These are phyloP conservation scores for Bryconaethiops microstoma DNA, from an alignment of 2,797 vertebrate species.

Conservation along the genomic window DNA sequence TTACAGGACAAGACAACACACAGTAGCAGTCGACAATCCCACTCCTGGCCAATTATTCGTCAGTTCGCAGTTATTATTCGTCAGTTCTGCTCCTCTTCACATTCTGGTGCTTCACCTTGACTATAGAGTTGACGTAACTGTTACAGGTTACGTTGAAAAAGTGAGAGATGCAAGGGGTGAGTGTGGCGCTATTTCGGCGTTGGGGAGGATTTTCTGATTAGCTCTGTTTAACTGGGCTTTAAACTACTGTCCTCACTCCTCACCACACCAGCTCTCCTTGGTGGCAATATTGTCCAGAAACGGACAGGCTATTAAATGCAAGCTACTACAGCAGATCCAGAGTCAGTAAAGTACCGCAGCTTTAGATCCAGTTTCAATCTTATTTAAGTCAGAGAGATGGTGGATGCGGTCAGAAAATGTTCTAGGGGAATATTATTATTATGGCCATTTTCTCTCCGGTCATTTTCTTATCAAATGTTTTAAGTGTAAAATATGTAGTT, in stretches of 20 bases:
- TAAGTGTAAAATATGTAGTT: too few relatives aligned
- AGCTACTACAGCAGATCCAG: too few relatives aligned
- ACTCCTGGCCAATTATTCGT: not conserved
- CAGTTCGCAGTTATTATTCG: not conserved
- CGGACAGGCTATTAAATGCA: too few relatives aligned
- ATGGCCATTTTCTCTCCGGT: too few relatives aligned
- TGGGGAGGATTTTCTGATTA: too few relatives aligned
- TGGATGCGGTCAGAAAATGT: too few relatives aligned
- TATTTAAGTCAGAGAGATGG: too few relatives aligned
- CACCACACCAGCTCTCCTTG: not conserved
- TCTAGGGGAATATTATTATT: not conserved
- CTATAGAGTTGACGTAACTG: not conserved
- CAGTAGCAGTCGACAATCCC: too few relatives aligned
- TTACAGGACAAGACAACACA: too few relatives aligned
- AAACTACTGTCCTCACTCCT: not conserved
- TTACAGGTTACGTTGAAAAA: not conserved
- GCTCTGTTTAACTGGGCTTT: not conserved
- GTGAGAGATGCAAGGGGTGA: not conserved
- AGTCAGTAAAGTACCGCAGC: not conserved
- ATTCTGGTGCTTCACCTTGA: not conserved
- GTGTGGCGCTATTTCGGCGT: too few relatives aligned
- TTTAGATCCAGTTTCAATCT: too few relatives aligned
- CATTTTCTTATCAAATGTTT: too few relatives aligned
- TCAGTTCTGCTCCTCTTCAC: not conserved
- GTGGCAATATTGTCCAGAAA: not conserved